These are phyloP conservation scores for Rhynchophorus ferrugineus DNA, from an alignment of 1,140 invertebrate genomes.

Conservation along the genomic window DNA sequence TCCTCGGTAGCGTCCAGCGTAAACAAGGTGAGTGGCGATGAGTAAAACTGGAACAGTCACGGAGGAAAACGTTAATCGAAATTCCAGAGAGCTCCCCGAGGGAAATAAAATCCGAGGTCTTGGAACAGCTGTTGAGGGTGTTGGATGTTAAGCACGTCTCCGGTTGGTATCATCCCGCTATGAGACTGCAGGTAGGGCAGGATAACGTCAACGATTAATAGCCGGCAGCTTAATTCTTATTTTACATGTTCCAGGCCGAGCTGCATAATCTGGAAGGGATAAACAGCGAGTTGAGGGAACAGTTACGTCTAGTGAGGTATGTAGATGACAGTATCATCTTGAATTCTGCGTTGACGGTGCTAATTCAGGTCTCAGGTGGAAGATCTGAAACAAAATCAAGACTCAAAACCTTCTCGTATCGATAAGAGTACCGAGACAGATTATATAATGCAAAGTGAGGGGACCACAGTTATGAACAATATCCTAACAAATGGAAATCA, in stretches of 20 bases:
- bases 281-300: constrained; percentile 49
- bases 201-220: neutral
- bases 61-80: neutral
- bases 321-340: neutral
- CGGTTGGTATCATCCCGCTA: constrained; percentile 69
- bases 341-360: neutral
- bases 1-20: constrained; percentile 51
- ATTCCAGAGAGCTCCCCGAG: constrained; percentile 24
- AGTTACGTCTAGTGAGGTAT: constrained; percentile 30
- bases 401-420: too few species aligned
- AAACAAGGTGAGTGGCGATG: constrained; percentile 49
- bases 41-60: neutral
- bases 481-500: too few species aligned
- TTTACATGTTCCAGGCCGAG: constrained; percentile 42
- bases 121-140: constrained; percentile 53
- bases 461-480: too few species aligned
- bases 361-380: constrained; percentile 6
- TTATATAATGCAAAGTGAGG: too few species aligned
- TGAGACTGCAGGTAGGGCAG: constrained; percentile 49
- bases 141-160: constrained; percentile 61
- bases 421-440: too few species aligned
- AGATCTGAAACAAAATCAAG: constrained; percentile 2
- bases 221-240: neutral
- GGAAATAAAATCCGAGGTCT: constrained; percentile 44
- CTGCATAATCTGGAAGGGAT: constrained; percentile 53